Percentiles rank a stretch among this genome's conserved stretches.
Conservation (phyloP, 2,797 vertebrate genomes). For the Esox masquinongy region DNA sequence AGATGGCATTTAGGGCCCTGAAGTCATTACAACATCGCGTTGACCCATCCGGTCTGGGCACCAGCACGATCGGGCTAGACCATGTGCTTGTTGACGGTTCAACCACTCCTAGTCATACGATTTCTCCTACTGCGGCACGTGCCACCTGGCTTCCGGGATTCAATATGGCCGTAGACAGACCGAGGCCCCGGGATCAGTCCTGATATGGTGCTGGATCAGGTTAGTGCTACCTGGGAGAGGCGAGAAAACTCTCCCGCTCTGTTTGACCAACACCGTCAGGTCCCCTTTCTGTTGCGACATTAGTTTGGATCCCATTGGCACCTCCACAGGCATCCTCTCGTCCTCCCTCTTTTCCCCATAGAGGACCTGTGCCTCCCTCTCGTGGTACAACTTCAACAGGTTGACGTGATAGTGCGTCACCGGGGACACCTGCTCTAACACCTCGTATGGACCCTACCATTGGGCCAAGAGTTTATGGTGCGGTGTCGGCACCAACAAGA, state of each 20-base stretch:
- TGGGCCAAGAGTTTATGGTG: neutral
- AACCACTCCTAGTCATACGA: too few species aligned
- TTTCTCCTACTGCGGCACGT: too few species aligned
- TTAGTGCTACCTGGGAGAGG: neutral
- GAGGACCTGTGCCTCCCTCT: neutral
- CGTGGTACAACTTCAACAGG: neutral
- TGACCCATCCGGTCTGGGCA: too few species aligned
- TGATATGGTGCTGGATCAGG: neutral
- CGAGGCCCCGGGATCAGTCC: neutral
- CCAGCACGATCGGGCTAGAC: too few species aligned
- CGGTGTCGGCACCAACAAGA: neutral
- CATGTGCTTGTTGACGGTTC: too few species aligned
- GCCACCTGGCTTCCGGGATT: neutral
- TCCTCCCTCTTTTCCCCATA: neutral
- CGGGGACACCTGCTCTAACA: neutral
- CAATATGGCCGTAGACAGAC: neutral
- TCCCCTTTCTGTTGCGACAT: neutral
- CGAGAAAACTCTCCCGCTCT: neutral
- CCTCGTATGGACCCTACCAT: neutral
- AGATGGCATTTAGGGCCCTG: too few species aligned
- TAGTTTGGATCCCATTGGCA: neutral
- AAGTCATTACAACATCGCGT: too few species aligned
- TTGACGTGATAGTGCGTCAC: neutral
- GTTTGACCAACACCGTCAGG: neutral
- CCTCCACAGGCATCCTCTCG: neutral